Conservation (phyloP, 2,113 vertebrate genomes). For the Recurvirostra avosetta region DNA sequence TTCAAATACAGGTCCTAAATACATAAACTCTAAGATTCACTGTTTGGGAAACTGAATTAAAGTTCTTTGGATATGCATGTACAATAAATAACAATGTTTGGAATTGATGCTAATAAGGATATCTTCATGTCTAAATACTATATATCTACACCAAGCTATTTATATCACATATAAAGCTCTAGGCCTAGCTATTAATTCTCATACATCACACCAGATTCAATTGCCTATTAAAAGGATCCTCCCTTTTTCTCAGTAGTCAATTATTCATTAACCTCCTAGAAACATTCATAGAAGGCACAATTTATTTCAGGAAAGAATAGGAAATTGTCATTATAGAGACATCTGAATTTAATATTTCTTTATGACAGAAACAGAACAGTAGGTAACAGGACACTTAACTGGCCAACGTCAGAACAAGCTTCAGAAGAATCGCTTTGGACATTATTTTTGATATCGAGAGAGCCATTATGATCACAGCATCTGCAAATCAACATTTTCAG, state of each 20-base stretch:
- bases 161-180: not conserved
- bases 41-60: not conserved
- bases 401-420: not conserved
- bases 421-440: not conserved
- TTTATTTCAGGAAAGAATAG: not conserved
- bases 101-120: not conserved
- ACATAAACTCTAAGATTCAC: not conserved
- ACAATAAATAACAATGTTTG: not conserved
- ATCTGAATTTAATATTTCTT: not conserved
- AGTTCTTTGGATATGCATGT: not conserved
- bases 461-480: not conserved
- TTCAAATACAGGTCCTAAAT: not conserved
- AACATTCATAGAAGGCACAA: not conserved
- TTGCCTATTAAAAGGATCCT: not conserved
- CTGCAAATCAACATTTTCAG: not conserved
- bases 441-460: not conserved
- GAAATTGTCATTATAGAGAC: not conserved
- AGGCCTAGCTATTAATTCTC: not conserved
- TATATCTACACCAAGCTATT: not conserved
- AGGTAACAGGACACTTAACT: not conserved
- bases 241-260: not conserved
- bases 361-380: not conserved
- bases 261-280: slow-evolving; percentile 17
- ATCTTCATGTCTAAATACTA: not conserved
- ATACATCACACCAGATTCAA: not conserved